phyloP scores from a whole-genome alignment of 2,113 vertebrate species.

The Callopanchax toddi region DNA sequence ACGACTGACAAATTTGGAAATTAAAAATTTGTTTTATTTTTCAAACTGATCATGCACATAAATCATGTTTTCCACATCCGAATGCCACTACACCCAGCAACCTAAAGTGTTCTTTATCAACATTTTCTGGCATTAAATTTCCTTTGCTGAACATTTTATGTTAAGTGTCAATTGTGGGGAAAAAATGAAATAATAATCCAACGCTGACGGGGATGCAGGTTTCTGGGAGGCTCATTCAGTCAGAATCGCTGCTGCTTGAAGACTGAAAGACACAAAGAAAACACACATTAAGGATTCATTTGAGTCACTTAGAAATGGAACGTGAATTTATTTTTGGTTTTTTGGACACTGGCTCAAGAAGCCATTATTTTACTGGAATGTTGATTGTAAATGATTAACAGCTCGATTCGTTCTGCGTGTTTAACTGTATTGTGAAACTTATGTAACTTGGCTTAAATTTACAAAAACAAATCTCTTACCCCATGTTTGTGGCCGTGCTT shows the following conservation, averaged over 20 bases:
- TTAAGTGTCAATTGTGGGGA: not conserved
- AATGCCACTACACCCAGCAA: too few species aligned
- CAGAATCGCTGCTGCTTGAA: slow-evolving; percentile 73
- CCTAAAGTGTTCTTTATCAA: too few species aligned
- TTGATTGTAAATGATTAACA: too few species aligned
- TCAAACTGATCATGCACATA: not conserved
- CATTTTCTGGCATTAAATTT: not conserved
- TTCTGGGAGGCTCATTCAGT: slow-evolving; percentile 42
- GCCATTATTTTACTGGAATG: too few species aligned
- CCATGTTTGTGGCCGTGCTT: slow-evolving; percentile 51
- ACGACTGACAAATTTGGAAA: not conserved
- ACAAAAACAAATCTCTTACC: slow-evolving; percentile 41
- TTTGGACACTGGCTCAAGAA: too few species aligned
- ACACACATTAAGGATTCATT: not conserved
- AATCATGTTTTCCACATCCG: too few species aligned
- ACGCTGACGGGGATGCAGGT: not conserved
- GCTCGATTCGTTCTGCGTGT: not conserved
- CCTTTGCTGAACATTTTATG: not conserved
- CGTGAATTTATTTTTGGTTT: too few species aligned
- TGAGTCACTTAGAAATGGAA: too few species aligned
- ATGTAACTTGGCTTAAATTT: not conserved
- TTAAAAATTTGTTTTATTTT: not conserved
- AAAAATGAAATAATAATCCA: not conserved
- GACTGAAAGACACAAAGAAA: slow-evolving; percentile 34
- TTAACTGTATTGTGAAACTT: not conserved